A percentile compares a stretch with the other conserved stretches of the same genome.
Evolutionary conservation across 2,113 vertebrate genomes (phyloP).

Genomic region (Petroica traversi): DNA sequence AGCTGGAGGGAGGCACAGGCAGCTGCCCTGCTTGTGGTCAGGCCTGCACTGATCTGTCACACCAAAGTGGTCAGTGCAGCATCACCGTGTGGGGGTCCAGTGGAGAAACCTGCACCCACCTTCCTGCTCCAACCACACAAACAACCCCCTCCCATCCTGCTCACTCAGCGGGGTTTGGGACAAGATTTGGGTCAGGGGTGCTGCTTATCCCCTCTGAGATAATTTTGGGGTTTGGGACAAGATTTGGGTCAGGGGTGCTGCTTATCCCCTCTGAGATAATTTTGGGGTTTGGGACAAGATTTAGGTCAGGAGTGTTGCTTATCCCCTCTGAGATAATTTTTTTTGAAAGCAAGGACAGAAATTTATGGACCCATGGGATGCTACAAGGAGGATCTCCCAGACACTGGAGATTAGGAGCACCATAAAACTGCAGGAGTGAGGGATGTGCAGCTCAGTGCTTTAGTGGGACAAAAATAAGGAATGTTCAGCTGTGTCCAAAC

Average conservation of each 20-base stretch:
- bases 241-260: too few relatives aligned
- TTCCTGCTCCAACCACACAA: neutral
- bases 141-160: neutral
- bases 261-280: too few relatives aligned
- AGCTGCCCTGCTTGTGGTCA: neutral
- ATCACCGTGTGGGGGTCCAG: accelerated
- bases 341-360: neutral
- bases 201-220: accelerated
- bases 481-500: neutral
- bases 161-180: neutral
- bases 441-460: neutral
- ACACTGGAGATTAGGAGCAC: neutral
- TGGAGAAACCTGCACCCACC: neutral
- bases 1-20: neutral
- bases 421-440: neutral
- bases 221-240: too few relatives aligned
- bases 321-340: too few relatives aligned
- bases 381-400: neutral
- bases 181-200: neutral
- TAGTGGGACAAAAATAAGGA: neutral
- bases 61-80: neutral
- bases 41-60: neutral
- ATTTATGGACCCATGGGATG: neutral
- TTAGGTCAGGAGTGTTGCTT: too few relatives aligned
- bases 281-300: too few relatives aligned